A percentile compares a stretch with the other conserved stretches of the same genome.
Evolutionary conservation across 2,797 vertebrate species (phyloP).

Genomic region (Characodon lateralis): DNA sequence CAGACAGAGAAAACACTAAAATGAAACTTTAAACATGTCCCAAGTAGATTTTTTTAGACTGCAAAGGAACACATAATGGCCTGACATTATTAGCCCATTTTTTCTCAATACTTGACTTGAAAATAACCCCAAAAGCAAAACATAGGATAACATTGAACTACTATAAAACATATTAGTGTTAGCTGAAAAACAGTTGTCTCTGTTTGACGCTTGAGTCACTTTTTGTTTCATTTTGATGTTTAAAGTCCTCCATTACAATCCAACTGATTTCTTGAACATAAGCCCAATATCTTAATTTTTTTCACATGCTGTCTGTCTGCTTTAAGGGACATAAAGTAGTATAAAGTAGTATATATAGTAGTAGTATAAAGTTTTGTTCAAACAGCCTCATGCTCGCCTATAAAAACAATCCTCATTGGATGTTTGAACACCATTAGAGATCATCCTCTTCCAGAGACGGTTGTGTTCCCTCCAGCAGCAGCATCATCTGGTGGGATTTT

Average conservation of each 20-base stretch:
- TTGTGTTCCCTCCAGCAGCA: constrained; percentile 39
- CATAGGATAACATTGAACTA: no score
- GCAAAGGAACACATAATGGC: no score
- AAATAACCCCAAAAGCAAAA: no score
- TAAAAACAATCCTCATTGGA: not conserved
- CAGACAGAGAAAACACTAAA: no score
- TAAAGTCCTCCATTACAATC: not conserved
- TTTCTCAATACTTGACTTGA: no score
- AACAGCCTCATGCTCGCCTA: not conserved
- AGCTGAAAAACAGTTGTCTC: not conserved
- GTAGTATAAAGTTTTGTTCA: constrained; percentile 7
- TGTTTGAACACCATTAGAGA: constrained; percentile 13
- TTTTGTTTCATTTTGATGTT: not conserved
- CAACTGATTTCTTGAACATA: not conserved
- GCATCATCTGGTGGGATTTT: constrained; percentile 50
- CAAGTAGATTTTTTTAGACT: no score
- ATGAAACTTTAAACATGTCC: no score
- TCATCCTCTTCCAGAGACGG: constrained; percentile 11
- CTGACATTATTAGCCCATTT: no score
- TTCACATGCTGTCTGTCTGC: not conserved
- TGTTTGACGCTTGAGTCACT: not conserved
- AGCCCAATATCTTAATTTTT: not conserved
- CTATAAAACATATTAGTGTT: not conserved
- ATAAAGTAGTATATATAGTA: not conserved
- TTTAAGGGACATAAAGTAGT: constrained; percentile 2